Evolutionary conservation across 1,140 invertebrate genomes (phyloP).

Genomic region (Cherax quadricarinatus): DNA sequence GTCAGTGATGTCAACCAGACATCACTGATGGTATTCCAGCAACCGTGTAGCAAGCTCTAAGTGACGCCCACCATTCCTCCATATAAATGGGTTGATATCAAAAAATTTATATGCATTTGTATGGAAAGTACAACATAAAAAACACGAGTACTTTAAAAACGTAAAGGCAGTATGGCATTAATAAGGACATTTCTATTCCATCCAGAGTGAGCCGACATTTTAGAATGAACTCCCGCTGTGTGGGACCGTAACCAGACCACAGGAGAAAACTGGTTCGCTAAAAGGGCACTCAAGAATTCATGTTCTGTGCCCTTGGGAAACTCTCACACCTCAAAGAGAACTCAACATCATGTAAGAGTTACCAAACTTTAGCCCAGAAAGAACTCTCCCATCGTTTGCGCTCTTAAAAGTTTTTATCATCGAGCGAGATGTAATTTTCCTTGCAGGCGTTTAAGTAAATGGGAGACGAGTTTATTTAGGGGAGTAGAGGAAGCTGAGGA

Average conservation of each 20-base stretch:
- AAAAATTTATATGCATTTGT: too few relatives aligned
- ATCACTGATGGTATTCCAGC: too few relatives aligned
- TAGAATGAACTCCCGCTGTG: background rate
- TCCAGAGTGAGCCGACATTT: background rate
- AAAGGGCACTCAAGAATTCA: background rate
- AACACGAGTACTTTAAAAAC: too few relatives aligned
- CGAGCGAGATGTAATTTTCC: background rate
- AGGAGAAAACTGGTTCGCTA: background rate
- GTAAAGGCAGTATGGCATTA: background rate
- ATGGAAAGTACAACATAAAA: too few relatives aligned
- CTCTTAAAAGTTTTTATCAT: background rate
- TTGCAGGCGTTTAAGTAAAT: background rate
- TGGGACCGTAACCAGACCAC: background rate
- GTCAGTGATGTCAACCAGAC: too few relatives aligned
- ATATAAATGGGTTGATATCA: too few relatives aligned
- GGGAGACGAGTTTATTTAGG: background rate
- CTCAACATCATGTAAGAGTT: background rate
- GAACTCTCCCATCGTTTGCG: background rate
- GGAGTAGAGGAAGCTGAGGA: background rate
- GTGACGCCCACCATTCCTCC: too few relatives aligned
- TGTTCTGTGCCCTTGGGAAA: background rate
- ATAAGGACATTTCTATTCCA: background rate
- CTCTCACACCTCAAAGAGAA: background rate
- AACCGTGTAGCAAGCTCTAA: too few relatives aligned
- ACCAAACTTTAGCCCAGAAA: background rate